phyloP scores from a whole-genome alignment of 2,113 vertebrate genomes.

The Orcinus orca region DNA sequence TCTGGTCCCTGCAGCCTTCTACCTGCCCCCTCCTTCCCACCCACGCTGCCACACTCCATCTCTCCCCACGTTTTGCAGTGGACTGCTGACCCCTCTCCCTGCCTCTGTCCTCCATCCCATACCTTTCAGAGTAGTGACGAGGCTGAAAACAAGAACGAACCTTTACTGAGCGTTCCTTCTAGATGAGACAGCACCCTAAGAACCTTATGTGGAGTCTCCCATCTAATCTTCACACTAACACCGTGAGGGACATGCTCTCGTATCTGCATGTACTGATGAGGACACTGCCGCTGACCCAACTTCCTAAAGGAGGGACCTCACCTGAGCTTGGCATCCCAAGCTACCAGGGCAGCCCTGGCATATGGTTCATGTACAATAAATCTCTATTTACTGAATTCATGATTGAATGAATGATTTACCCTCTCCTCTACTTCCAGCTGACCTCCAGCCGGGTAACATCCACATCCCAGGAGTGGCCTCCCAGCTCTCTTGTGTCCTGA shows the following conservation, averaged over 20 bases:
- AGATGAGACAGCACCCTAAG: neutral
- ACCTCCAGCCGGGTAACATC: neutral
- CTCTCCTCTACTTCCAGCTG: neutral
- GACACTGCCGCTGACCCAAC: neutral
- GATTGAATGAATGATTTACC: neutral
- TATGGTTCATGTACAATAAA: neutral
- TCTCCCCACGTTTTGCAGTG: neutral
- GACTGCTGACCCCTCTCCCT: neutral
- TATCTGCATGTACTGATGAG: neutral
- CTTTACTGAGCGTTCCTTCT: neutral
- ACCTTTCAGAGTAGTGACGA: neutral
- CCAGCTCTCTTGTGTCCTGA: neutral
- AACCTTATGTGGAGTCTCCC: no score
- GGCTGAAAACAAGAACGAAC: no score
- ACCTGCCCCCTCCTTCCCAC: neutral
- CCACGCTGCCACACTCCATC: neutral
- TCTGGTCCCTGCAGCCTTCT: neutral
- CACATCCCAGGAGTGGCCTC: neutral
- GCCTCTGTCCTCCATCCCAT: neutral
- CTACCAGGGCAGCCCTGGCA: neutral
- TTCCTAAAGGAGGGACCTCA: neutral
- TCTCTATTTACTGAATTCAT: neutral
- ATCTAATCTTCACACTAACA: neutral
- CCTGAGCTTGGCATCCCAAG: neutral
- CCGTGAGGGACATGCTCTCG: neutral